Evolutionary conservation across 2,888 invertebrate species (phyloP), one percentile per base, ranked within the genome.

Genomic region (Choristoneura rosaceana): DNA sequence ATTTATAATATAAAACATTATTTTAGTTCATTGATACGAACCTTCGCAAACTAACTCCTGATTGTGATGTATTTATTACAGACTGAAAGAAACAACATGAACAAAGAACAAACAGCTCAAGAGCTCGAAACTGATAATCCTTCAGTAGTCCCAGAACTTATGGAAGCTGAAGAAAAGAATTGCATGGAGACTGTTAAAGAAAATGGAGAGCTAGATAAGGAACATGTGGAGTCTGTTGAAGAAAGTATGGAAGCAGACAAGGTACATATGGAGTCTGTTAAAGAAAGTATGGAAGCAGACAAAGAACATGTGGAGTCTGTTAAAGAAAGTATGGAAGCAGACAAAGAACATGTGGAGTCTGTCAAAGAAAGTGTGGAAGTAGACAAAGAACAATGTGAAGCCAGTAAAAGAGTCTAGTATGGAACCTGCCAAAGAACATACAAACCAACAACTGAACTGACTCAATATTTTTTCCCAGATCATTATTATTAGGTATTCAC

Each of bases 151-250:
- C 4, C n/a, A 41, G 71, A 61, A 45, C 14, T n/a, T 1, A 61
- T 71, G 71, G 71, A 71, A n/a, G 66, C 71, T 3, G 71, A 71
- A 4, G 66, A 34, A 52, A 71, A 2, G 2, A 25, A 25, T 25
- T 25, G 25, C 25, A 5, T 50, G 12, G 50, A 50, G 50, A 50
- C 50, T 15, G n/a, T 8, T 7, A 50, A 50, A 50, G 50, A n/a
- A 50, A n/a, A 50, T 50, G 15, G n/a, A 50, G 50, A 50, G 12
- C 5, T 25, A 25, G 25, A 25, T 25, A 25, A 25, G 25, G 25
- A 25, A 25, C 25, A 25, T 25, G 25, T 25, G 25, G 25, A 25
- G 25, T 25, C 25, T 25, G 25, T 25, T 25, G 25, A 25, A 25
- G 25, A 25, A 25, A 25, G 25, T 25, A 25, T 25, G 25, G 25